Conservation (phyloP, 2,888 invertebrate genomes). For the Eledone cirrhosa region DNA sequence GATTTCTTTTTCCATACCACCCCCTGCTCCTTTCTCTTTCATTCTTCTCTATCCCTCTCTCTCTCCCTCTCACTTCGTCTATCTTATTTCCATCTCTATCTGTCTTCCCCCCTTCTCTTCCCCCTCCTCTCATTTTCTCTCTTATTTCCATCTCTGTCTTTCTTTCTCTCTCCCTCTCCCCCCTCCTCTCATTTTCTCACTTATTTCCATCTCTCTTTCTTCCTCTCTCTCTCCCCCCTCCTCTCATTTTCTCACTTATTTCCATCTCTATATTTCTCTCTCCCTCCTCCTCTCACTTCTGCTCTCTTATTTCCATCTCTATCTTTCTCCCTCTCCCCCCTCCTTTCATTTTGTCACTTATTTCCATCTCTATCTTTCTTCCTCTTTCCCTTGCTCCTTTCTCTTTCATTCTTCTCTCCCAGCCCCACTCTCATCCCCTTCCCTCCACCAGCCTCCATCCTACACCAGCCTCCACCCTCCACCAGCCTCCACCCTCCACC, state of each 20-base stretch:
- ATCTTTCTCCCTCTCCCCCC: not conserved
- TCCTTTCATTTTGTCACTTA: not conserved
- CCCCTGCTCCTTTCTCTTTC: not conserved
- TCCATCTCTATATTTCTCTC: not conserved
- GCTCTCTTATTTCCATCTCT: not conserved
- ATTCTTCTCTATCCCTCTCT: not conserved
- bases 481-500: no score
- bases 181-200: not conserved
- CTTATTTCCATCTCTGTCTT: no score
- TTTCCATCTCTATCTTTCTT: not conserved
- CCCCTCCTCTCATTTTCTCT: no score
- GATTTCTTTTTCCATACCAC: not conserved
- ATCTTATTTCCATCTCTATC: not conserved
- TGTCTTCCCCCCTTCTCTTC: not conserved
- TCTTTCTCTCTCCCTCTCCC: not conserved
- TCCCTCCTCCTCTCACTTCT: not conserved
- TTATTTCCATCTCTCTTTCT: not conserved
- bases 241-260: not conserved
- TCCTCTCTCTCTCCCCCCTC: not conserved
- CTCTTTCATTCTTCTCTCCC: no score
- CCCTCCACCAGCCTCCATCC: no score
- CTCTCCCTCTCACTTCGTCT: not conserved
- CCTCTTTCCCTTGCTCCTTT: not conserved
- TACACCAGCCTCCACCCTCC: no score
- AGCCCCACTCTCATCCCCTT: no score